Conservation (phyloP, 1,140 invertebrate species). For the Drosophila nigromelanica region DNA sequence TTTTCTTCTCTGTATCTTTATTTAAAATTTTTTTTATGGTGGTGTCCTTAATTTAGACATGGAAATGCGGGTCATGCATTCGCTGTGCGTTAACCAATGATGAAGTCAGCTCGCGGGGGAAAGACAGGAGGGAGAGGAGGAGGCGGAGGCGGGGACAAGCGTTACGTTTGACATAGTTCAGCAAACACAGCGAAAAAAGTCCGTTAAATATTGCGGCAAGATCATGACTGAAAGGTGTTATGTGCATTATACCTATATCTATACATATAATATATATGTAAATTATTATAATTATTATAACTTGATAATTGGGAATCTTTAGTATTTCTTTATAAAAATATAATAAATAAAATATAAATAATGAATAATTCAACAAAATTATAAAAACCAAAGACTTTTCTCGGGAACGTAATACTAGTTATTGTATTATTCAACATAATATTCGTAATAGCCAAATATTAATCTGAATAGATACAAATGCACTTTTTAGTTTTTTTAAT, state of each 20-base stretch:
- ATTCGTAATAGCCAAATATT: no score
- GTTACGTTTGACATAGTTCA: conserved; percentile 29
- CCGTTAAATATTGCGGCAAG: conserved; percentile 7
- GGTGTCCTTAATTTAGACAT: conserved; percentile 81
- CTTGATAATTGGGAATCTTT: no score
- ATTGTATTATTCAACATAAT: no score
- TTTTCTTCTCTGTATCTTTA: conserved; percentile 32
- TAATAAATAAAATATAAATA: no score
- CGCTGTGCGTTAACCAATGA: conserved; percentile 18
- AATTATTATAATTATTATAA: no score
- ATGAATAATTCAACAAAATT: no score
- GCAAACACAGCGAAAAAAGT: conserved; percentile 1
- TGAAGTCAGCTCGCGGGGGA: conserved; percentile 28
- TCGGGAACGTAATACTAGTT: no score
- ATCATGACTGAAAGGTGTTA: conserved; percentile 1
- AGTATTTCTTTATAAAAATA: no score
- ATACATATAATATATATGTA: background rate
- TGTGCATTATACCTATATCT: background rate
- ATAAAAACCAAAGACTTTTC: no score
- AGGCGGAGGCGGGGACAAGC: conserved; percentile 3
- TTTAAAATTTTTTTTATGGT: conserved; percentile 52
- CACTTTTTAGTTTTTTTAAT: no score
- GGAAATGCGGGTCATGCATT: conserved; percentile 71
- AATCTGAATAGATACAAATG: no score
- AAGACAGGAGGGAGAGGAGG: background rate